Evolutionary conservation across 2,888 invertebrate species (phyloP).

Genomic region (Melanchra persicariae): DNA sequence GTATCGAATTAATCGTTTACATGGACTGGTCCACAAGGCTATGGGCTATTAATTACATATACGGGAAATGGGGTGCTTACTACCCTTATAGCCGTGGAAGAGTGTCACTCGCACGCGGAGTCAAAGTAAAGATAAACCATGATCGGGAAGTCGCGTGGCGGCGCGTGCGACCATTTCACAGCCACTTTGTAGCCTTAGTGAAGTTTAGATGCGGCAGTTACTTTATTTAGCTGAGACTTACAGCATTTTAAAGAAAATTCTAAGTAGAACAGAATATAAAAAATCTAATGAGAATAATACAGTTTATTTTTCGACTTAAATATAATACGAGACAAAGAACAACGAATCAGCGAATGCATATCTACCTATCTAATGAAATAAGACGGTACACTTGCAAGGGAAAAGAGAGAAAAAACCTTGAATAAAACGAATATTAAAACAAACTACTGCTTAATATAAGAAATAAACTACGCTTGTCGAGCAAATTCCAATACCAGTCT

Average conservation of each 20-base stretch:
- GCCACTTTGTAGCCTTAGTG: conserved; percentile 38
- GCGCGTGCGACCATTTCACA: conserved; percentile 81
- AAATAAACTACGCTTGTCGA: conserved; percentile 31
- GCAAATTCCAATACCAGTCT: conserved; percentile 2
- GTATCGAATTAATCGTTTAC: conserved; percentile 16
- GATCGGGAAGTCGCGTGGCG: conserved; percentile 78
- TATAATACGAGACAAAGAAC: too few relatives aligned
- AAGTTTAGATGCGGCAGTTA: conserved; percentile 37
- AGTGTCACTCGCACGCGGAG: conserved; percentile 78
- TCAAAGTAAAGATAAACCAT: conserved; percentile 79
- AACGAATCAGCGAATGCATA: too few relatives aligned
- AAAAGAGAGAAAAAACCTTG: not conserved
- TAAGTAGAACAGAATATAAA: not conserved
- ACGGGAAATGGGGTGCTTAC: conserved; percentile 75
- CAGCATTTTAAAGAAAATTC: not conserved
- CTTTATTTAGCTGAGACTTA: not conserved
- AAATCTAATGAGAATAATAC: not conserved
- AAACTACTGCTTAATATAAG: conserved; percentile 1
- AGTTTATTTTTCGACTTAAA: too few relatives aligned
- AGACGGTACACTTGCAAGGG: not conserved
- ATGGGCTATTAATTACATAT: conserved; percentile 73
- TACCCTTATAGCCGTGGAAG: conserved; percentile 67
- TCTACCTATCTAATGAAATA: not conserved
- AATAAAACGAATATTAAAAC: not conserved
- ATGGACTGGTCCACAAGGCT: conserved; percentile 29